phyloP scores from a whole-genome alignment of 2,888 invertebrate genomes.

The Trimorus sp. region DNA sequence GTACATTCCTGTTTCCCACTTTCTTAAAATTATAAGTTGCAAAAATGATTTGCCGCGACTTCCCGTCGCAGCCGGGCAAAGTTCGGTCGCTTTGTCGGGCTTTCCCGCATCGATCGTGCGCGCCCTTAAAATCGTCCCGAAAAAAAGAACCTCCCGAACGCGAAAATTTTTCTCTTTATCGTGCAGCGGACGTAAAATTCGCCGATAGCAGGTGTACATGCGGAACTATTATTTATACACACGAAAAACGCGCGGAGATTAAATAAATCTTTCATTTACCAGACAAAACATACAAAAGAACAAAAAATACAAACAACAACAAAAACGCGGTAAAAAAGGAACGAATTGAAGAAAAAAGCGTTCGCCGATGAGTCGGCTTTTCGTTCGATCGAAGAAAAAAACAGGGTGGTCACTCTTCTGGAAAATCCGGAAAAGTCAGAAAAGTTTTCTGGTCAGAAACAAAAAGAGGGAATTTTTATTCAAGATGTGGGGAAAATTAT shows the following conservation, averaged over 20 bases:
- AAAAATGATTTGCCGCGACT: conserved; percentile 2
- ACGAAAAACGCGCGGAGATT: not conserved
- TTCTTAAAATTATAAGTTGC: not conserved
- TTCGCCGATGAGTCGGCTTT: conserved; percentile 8
- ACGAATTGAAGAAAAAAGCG: conserved; percentile 20
- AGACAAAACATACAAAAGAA: not conserved
- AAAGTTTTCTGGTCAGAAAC: not conserved
- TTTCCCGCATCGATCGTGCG: too few species aligned
- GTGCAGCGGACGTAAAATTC: conserved; percentile 7
- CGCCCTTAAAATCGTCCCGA: too few species aligned
- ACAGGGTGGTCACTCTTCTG: too few species aligned
- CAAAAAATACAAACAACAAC: conserved; percentile 3
- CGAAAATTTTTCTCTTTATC: too few species aligned
- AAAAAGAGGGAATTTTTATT: not conserved
- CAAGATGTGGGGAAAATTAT: too few species aligned
- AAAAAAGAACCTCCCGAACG: not conserved
- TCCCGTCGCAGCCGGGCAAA: not conserved
- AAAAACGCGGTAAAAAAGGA: too few species aligned
- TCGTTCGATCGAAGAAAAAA: conserved; percentile 8
- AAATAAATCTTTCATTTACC: conserved; percentile 26
- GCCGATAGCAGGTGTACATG: not conserved
- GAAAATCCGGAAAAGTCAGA: too few species aligned
- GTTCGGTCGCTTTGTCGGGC: too few species aligned
- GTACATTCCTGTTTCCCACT: too few species aligned
- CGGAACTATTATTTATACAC: conserved; percentile 24